phyloP scores from a whole-genome alignment of 1,140 invertebrate species.

The Hypothenemus hampei region DNA sequence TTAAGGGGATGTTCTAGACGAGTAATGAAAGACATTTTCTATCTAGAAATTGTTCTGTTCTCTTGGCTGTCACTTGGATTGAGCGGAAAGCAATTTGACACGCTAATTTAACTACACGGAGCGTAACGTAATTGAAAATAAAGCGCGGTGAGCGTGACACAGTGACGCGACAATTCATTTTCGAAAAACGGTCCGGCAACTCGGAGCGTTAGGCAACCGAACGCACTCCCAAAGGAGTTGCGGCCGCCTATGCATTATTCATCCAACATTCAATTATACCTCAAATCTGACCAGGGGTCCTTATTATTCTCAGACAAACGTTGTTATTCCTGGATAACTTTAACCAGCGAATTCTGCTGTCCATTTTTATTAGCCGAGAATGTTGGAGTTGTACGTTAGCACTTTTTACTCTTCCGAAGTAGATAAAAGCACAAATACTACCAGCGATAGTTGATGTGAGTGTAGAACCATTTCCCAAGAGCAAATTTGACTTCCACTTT shows the following conservation, averaged over 20 bases:
- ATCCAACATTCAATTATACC: slow-evolving; percentile 41
- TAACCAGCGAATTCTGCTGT: slow-evolving; percentile 21
- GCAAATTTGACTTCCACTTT: too few species aligned
- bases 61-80: too few species aligned
- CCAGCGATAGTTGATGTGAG: too few species aligned
- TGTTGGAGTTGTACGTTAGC: too few species aligned
- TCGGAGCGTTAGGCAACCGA: slow-evolving; percentile 25
- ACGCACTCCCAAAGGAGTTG: slow-evolving; percentile 34
- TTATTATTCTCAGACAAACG: slow-evolving; percentile 22
- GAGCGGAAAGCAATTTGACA: slow-evolving; percentile 21
- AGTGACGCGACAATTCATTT: slow-evolving; percentile 30
- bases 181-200: slow-evolving; percentile 26
- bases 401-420: too few species aligned
- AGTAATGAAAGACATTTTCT: too few species aligned
- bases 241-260: slow-evolving; percentile 38
- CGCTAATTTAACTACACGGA: slow-evolving; percentile 26
- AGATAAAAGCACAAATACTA: too few species aligned
- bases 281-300: slow-evolving; percentile 29
- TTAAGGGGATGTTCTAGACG: too few species aligned
- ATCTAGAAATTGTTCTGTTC: too few species aligned
- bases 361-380: too few species aligned
- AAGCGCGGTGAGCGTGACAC: slow-evolving; percentile 22
- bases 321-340: slow-evolving; percentile 17
- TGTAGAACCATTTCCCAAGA: too few species aligned
- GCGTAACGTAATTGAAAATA: slow-evolving; percentile 25